Evolutionary conservation across 1,140 invertebrate genomes (phyloP).

Genomic region (Vollenhovia emeryi): DNA sequence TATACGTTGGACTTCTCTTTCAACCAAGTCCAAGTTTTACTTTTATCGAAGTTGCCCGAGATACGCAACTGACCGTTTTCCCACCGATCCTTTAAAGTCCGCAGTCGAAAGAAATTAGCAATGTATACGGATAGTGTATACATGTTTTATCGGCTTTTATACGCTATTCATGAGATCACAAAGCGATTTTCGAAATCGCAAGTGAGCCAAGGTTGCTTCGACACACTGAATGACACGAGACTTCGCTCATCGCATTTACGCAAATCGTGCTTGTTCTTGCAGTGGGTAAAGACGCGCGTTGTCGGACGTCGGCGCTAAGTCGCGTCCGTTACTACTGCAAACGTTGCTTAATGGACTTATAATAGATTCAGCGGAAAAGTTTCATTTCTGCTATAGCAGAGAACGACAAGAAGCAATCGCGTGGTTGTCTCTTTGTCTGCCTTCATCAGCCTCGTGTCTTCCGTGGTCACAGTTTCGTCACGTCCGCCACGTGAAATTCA

Average conservation of each 20-base stretch:
- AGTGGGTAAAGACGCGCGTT: background rate
- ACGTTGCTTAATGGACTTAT: conserved; percentile 47
- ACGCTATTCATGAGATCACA: conserved; percentile 14
- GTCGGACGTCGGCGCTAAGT: background rate
- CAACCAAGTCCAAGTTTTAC: background rate
- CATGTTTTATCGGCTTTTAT: conserved; percentile 43
- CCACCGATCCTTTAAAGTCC: background rate
- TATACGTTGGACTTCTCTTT: background rate
- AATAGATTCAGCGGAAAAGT: conserved; percentile 37
- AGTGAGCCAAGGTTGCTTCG: conserved; percentile 64
- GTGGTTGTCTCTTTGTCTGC: background rate
- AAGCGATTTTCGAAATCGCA: conserved; percentile 65
- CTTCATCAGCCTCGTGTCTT: background rate
- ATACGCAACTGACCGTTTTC: background rate
- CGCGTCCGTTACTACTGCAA: conserved; percentile 38
- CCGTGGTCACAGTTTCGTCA: background rate
- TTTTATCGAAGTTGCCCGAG: background rate
- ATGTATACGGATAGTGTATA: background rate
- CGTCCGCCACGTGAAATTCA: background rate
- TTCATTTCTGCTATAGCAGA: background rate
- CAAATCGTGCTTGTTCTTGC: conserved; percentile 41
- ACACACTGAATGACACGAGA: conserved; percentile 16
- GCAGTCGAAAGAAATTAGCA: background rate
- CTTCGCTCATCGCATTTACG: conserved; percentile 63
- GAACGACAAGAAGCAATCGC: background rate